Percentiles rank a stretch among this genome's conserved stretches.
These are phyloP conservation scores for Astyanax mexicanus DNA, from an alignment of 2,797 vertebrate species.

Conservation along the genomic window DNA sequence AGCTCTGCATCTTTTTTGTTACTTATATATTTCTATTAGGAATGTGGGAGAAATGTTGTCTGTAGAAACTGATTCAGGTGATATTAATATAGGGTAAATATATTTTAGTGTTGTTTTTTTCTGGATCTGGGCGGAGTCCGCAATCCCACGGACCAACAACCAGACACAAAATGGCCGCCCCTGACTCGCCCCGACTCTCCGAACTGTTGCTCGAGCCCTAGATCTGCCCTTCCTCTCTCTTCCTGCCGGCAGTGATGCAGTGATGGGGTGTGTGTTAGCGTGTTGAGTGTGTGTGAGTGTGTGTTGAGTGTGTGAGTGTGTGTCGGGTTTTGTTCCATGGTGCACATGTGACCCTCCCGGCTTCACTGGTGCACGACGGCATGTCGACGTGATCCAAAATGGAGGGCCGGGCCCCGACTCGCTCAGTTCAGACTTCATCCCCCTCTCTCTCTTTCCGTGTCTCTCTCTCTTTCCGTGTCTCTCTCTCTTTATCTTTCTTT, in stretches of 20 bases:
- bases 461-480: neutral
- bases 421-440: neutral
- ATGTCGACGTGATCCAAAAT: constrained; percentile 41
- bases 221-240: neutral
- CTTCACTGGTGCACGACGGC: constrained; percentile 19
- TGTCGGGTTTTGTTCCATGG: constrained; percentile 31
- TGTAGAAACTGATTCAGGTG: too few relatives aligned
- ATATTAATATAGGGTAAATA: too few relatives aligned
- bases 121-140: neutral
- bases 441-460: neutral
- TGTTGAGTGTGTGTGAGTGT: neutral
- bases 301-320: constrained; percentile 14
- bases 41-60: too few relatives aligned
- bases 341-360: constrained; percentile 34
- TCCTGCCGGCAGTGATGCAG: too few relatives aligned
- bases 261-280: neutral
- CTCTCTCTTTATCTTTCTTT: neutral
- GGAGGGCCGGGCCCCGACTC: neutral
- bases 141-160: constrained; percentile 12
- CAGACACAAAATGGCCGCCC: constrained; percentile 18
- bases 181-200: neutral
- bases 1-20: too few relatives aligned
- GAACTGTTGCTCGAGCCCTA: neutral
- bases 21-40: too few relatives aligned
- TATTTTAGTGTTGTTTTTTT: too few relatives aligned